These are phyloP conservation scores for Scartelaos histophorus DNA, from an alignment of 2,113 vertebrate genomes.

Conservation along the genomic window DNA sequence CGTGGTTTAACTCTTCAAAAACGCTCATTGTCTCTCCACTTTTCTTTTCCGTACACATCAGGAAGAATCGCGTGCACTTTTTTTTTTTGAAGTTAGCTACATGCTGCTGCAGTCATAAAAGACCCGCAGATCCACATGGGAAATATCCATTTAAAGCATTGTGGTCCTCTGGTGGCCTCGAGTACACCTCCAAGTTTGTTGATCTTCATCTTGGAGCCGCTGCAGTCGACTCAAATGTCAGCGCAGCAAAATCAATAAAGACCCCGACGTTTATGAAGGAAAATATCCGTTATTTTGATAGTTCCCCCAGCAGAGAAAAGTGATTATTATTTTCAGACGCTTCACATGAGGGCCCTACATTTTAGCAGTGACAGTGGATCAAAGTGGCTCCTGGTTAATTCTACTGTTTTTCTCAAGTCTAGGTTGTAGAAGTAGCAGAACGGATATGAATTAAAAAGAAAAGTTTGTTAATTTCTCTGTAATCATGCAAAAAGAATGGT, in stretches of 20 bases:
- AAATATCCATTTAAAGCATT: slow-evolving; percentile 63
- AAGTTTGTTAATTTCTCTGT: background rate
- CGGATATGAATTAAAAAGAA: background rate
- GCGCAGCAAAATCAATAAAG: slow-evolving; percentile 50
- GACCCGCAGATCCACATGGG: slow-evolving; percentile 47
- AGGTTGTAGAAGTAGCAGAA: background rate
- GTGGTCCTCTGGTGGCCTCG: slow-evolving; percentile 45
- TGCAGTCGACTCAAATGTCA: slow-evolving; percentile 62
- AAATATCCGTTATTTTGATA: slow-evolving; percentile 44
- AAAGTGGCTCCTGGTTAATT: slow-evolving; percentile 15
- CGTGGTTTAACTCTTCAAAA: slow-evolving; percentile 60
- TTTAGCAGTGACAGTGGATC: slow-evolving; percentile 33
- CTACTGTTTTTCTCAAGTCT: background rate
- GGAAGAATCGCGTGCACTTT: slow-evolving; percentile 23
- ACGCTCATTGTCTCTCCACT: slow-evolving; percentile 42
- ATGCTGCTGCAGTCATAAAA: slow-evolving; percentile 51
- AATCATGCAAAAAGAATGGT: background rate
- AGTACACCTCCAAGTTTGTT: slow-evolving; percentile 53
- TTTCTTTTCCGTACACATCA: slow-evolving; percentile 31
- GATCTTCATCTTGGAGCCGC: slow-evolving; percentile 47
- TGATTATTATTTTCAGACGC: slow-evolving; percentile 45
- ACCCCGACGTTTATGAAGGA: slow-evolving; percentile 23
- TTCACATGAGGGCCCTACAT: slow-evolving; percentile 20
- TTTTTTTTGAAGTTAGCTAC: slow-evolving; percentile 9
- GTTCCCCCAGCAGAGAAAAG: slow-evolving; percentile 27